These are phyloP conservation scores for Torymus aiolomorphi DNA, from an alignment of 2,888 invertebrate species.

Conservation along the genomic window DNA sequence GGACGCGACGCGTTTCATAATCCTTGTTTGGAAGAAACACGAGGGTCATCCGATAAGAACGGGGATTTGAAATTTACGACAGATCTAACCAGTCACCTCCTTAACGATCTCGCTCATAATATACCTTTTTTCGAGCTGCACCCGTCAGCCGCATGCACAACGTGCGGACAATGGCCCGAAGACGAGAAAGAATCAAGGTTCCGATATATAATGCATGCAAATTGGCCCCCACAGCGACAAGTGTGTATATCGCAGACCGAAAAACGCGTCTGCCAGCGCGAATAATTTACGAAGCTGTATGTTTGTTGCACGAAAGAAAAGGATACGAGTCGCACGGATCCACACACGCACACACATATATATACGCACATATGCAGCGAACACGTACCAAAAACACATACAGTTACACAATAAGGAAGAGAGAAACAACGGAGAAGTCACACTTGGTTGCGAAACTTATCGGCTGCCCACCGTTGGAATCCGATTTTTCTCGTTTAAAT, in stretches of 20 bases:
- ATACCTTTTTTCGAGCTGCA: too few relatives aligned
- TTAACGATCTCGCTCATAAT: too few relatives aligned
- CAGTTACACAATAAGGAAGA: neutral
- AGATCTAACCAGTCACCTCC: too few relatives aligned
- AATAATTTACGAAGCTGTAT: constrained; percentile 31
- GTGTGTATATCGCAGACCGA: neutral
- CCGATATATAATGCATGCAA: constrained; percentile 25
- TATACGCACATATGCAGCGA: too few relatives aligned
- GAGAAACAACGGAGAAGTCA: neutral
- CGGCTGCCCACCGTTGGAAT: constrained; percentile 26
- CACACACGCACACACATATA: too few relatives aligned
- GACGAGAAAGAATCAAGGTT: constrained; percentile 14
- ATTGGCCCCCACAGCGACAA: neutral
- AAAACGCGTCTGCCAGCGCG: neutral
- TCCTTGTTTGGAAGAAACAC: too few relatives aligned
- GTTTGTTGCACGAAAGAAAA: constrained; percentile 3
- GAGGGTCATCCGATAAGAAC: too few relatives aligned
- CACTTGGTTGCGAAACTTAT: constrained; percentile 15
- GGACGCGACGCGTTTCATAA: too few relatives aligned
- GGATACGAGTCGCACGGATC: neutral
- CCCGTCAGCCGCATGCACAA: neutral
- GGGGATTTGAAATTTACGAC: too few relatives aligned
- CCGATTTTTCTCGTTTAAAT: constrained; percentile 37
- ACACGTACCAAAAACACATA: neutral
- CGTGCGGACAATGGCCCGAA: neutral